A percentile compares a stretch with the other conserved stretches of the same genome.
Evolutionary conservation across 2,888 invertebrate species (phyloP).

Genomic region (Cephus nigrinus): DNA sequence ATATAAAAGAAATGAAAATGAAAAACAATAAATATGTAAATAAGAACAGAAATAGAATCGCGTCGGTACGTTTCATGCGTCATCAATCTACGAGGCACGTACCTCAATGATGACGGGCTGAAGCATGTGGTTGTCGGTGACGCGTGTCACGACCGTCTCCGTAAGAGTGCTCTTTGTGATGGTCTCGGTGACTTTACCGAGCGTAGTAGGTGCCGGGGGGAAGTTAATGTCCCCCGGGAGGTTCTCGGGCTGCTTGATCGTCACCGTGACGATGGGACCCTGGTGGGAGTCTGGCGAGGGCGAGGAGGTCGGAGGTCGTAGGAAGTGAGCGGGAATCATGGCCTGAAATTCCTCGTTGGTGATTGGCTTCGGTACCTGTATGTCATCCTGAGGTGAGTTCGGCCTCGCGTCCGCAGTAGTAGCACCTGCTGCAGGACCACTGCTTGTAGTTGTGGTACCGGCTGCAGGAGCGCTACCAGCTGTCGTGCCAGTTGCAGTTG

Average conservation of each 20-base stretch:
- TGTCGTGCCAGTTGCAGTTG: constrained; percentile 28
- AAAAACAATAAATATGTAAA: neutral
- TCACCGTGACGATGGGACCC: constrained; percentile 79
- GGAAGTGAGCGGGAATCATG: constrained; percentile 93
- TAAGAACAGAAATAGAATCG: neutral
- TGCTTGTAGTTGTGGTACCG: constrained; percentile 28
- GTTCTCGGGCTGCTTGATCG: constrained; percentile 79
- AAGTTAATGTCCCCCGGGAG: constrained; percentile 77
- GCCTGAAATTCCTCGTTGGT: constrained; percentile 95
- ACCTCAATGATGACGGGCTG: constrained; percentile 91
- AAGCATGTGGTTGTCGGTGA: constrained; percentile 91
- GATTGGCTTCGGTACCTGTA: constrained; percentile 82
- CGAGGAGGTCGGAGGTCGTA: constrained; percentile 68
- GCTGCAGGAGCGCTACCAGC: constrained; percentile 41
- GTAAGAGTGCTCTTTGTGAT: constrained; percentile 96
- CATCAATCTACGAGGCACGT: constrained; percentile 62
- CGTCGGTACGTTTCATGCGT: constrained; percentile 17
- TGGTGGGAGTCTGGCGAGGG: constrained; percentile 64
- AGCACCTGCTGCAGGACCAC: constrained; percentile 39
- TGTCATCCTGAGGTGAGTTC: constrained; percentile 69
- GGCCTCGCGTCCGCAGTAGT: constrained; percentile 57
- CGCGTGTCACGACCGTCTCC: constrained; percentile 93
- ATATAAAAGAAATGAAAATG: neutral
- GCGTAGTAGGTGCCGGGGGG: constrained; percentile 85
- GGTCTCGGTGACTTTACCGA: constrained; percentile 92